These are phyloP conservation scores for Netelia virgata DNA, from an alignment of 2,888 invertebrate genomes.

Conservation along the genomic window DNA sequence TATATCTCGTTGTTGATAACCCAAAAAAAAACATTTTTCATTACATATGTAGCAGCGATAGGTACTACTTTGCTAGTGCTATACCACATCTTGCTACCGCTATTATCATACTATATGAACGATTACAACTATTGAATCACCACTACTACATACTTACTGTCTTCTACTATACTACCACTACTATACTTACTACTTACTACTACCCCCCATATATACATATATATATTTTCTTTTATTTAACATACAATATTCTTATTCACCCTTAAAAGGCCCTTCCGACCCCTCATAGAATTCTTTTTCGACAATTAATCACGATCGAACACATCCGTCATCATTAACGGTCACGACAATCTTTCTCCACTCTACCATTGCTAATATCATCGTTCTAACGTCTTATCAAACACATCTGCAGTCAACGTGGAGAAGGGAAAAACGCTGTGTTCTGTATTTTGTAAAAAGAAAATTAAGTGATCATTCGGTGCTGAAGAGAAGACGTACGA, in stretches of 20 bases:
- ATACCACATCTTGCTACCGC: conserved; percentile 66
- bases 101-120: conserved; percentile 54
- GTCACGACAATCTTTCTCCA: conserved; percentile 33
- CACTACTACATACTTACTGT: conserved; percentile 63
- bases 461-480: conserved; percentile 21
- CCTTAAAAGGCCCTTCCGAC: conserved; percentile 21
- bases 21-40: conserved; percentile 50
- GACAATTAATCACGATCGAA: conserved; percentile 35
- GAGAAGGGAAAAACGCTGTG: conserved; percentile 34
- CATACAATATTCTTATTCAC: conserved; percentile 15
- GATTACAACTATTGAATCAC: conserved; percentile 62
- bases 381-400: conserved; percentile 39
- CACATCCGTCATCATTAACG: conserved; percentile 60
- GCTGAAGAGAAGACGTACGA: conserved; percentile 21
- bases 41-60: conserved; percentile 75
- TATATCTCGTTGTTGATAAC: conserved; percentile 70
- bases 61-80: conserved; percentile 71
- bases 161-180: conserved; percentile 73
- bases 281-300: conserved; percentile 30
- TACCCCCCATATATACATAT: conserved; percentile 7
- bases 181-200: conserved; percentile 62
- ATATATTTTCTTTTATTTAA: conserved; percentile 23
- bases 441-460: conserved; percentile 30
- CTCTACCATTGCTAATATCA: conserved; percentile 34
- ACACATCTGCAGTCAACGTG: conserved; percentile 45